phyloP scores from a whole-genome alignment of 2,888 invertebrate genomes.

The Lagria hirta region DNA sequence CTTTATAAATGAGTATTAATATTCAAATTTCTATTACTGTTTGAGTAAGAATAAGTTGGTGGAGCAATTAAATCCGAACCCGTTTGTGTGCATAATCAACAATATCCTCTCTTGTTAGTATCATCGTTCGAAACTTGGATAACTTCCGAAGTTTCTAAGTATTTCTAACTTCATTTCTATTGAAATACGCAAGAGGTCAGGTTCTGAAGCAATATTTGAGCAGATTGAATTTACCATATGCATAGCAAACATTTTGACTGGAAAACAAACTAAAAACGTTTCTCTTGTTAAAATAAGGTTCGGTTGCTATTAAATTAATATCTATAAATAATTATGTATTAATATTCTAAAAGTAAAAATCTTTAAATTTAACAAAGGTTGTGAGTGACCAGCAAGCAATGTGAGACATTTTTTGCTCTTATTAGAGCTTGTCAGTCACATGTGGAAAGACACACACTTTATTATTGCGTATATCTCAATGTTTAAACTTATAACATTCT shows the following conservation, averaged over 20 bases:
- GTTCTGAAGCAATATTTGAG: slow-evolving; percentile 22
- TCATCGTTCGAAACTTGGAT: slow-evolving; percentile 22
- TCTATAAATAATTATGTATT: too few species aligned
- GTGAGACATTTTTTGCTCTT: too few species aligned
- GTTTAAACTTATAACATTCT: too few species aligned
- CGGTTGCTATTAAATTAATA: too few species aligned
- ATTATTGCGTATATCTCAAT: too few species aligned
- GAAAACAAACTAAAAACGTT: too few species aligned
- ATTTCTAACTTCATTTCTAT: slow-evolving; percentile 28
- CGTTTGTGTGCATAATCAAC: slow-evolving; percentile 26
- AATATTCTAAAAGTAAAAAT: too few species aligned
- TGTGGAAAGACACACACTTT: too few species aligned
- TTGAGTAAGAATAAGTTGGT: slow-evolving; percentile 23
- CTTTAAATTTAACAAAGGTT: too few species aligned
- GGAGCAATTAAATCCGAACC: slow-evolving; percentile 29
- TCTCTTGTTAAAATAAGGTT: too few species aligned
- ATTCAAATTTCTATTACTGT: slow-evolving; percentile 29
- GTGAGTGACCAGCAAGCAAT: too few species aligned
- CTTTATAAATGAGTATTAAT: slow-evolving; percentile 26
- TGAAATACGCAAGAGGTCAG: slow-evolving; percentile 27
- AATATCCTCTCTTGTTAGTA: slow-evolving; percentile 24
- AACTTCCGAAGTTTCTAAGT: slow-evolving; percentile 24
- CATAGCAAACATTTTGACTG: slow-evolving; percentile 23
- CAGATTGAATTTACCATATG: slow-evolving; percentile 29
- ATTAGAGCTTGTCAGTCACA: too few species aligned